Conservation (phyloP, 2,888 invertebrate genomes). For the Pyrrhosoma nymphula region DNA sequence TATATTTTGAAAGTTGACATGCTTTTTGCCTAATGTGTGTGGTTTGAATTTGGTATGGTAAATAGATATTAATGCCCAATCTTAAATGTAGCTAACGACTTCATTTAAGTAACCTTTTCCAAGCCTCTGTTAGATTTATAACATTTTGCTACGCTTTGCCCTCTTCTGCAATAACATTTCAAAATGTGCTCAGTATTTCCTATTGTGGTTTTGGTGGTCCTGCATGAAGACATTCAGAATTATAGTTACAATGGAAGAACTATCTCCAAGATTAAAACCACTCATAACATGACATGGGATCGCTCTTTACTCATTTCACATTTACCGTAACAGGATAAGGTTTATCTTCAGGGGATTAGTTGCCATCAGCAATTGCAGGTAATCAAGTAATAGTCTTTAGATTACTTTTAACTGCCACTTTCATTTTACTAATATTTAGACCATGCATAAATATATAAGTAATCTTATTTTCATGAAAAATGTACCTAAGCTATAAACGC, state of each 20-base stretch:
- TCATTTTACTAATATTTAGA: too few species aligned
- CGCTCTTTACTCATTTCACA: not conserved
- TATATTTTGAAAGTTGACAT: not conserved
- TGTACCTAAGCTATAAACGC: too few species aligned
- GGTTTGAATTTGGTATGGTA: slow-evolving; percentile 23
- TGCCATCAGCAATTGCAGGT: not conserved
- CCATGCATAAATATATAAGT: too few species aligned
- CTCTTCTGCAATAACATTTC: slow-evolving; percentile 57
- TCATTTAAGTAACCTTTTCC: slow-evolving; percentile 48
- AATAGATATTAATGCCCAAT: not conserved
- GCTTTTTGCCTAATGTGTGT: slow-evolving; percentile 20
- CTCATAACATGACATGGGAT: not conserved
- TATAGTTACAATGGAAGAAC: not conserved
- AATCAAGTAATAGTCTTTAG: not conserved
- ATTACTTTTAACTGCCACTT: not conserved
- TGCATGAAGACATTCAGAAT: slow-evolving; percentile 46
- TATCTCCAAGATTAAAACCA: not conserved
- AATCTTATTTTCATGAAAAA: too few species aligned
- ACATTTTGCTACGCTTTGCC: slow-evolving; percentile 58
- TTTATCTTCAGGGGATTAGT: not conserved
- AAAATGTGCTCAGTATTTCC: slow-evolving; percentile 19
- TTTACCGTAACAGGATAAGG: not conserved
- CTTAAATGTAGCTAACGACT: slow-evolving; percentile 31
- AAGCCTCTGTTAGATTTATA: not conserved
- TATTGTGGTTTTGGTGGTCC: slow-evolving; percentile 54